Percentiles rank a stretch among this genome's conserved stretches.
phyloP scores from a whole-genome alignment of 2,797 vertebrate species.

The Spheniscus humboldti region DNA sequence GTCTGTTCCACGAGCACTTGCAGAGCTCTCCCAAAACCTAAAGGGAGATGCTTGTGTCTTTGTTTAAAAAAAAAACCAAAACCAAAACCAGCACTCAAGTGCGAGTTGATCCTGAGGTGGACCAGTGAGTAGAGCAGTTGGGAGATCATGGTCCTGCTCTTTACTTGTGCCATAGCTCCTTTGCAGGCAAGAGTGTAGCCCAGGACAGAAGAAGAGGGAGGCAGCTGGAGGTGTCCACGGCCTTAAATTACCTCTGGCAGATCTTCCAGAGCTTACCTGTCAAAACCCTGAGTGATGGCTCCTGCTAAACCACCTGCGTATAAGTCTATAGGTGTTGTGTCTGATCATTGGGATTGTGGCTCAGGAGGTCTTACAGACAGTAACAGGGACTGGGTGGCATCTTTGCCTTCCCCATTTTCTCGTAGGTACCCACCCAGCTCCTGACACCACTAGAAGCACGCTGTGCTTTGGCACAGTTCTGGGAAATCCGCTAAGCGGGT shows the following conservation, averaged over 20 bases:
- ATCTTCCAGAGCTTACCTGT: background rate
- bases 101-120: background rate
- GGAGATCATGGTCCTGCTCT: background rate
- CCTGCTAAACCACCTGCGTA: background rate
- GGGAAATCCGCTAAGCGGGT: background rate
- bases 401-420: background rate
- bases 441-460: background rate
- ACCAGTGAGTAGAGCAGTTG: background rate
- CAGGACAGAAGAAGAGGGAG: background rate
- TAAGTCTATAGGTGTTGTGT: background rate
- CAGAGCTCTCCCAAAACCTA: background rate
- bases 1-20: background rate
- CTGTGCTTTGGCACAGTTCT: background rate
- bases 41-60: background rate
- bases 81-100: background rate
- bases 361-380: background rate
- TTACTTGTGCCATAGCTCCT: background rate
- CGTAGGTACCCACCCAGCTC: background rate
- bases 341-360: background rate
- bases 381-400: background rate
- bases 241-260: background rate
- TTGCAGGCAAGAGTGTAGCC: rapidly evolving
- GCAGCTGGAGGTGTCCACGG: background rate
- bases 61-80: background rate
- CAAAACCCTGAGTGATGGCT: background rate